Percentiles rank a stretch among this genome's conserved stretches.
These are phyloP conservation scores for Cisticola juncidis DNA, from an alignment of 2,113 vertebrate species.

Conservation along the genomic window DNA sequence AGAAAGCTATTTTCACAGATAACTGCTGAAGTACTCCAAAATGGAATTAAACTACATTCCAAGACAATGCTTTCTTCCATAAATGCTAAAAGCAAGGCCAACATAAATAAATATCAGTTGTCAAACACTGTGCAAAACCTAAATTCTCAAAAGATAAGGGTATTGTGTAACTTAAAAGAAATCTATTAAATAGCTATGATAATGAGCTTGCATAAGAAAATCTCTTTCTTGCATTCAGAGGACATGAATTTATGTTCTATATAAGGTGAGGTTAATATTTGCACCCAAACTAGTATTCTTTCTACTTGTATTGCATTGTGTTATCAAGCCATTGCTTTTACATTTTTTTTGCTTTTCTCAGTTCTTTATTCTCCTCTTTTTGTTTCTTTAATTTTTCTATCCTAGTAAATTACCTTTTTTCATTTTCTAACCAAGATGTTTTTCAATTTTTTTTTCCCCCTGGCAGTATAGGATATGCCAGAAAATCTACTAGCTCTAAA, in stretches of 20 bases:
- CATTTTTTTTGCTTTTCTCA: not conserved
- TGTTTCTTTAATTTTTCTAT: not conserved
- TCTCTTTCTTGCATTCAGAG: not conserved
- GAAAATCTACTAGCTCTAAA: not conserved
- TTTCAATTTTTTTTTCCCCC: not conserved
- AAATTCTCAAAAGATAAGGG: not conserved
- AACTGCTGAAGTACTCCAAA: not conserved
- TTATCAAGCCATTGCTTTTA: not conserved
- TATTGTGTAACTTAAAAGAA: not conserved
- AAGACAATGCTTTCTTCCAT: not conserved
- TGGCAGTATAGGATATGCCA: not conserved
- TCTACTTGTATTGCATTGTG: not conserved
- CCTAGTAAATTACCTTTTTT: not conserved
- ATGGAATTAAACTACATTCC: not conserved
- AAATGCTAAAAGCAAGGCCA: not conserved
- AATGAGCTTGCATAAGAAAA: not conserved
- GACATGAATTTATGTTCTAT: not conserved
- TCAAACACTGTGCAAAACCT: not conserved
- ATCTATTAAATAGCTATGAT: not conserved
- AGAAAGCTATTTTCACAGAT: not conserved
- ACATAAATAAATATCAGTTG: not conserved
- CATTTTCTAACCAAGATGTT: not conserved
- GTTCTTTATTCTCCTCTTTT: not conserved
- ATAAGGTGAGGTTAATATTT: not conserved
- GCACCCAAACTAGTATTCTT: not conserved